Conservation (phyloP, 2,797 vertebrate species). For the Coendou prehensilis region DNA sequence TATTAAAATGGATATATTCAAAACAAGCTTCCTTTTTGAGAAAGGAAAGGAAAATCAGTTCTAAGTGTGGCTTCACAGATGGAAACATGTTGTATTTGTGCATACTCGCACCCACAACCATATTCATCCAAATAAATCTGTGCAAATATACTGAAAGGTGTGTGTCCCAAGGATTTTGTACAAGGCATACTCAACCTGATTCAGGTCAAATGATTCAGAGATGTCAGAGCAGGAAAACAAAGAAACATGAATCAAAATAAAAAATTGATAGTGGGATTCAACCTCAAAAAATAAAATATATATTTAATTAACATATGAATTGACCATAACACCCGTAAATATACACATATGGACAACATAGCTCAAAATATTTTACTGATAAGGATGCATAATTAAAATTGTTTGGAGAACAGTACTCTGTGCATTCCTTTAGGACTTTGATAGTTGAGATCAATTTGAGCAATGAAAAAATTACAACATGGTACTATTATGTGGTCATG, state of each 20-base stretch:
- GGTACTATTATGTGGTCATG: not conserved
- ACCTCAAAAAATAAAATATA: not conserved
- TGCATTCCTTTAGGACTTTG: not conserved
- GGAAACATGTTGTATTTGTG: not conserved
- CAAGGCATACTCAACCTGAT: not conserved
- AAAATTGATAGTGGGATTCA: not conserved
- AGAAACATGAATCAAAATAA: not conserved
- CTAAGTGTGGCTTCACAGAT: not conserved
- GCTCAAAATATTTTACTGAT: not conserved
- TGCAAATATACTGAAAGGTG: not conserved
- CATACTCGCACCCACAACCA: not conserved
- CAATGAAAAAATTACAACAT: not conserved
- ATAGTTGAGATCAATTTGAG: not conserved
- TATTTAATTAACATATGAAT: not conserved
- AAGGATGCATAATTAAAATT: not conserved
- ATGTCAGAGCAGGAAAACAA: not conserved
- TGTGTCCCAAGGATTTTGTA: not conserved
- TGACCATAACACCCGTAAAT: not conserved
- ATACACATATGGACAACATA: not conserved
- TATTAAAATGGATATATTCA: not conserved
- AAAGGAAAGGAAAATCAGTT: not conserved
- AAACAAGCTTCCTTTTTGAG: conserved; percentile 31
- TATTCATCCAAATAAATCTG: not conserved
- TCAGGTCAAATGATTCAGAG: not conserved
- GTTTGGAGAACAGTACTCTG: not conserved